Conservation (phyloP, 2,888 invertebrate genomes). For the Monopis laevigella region DNA sequence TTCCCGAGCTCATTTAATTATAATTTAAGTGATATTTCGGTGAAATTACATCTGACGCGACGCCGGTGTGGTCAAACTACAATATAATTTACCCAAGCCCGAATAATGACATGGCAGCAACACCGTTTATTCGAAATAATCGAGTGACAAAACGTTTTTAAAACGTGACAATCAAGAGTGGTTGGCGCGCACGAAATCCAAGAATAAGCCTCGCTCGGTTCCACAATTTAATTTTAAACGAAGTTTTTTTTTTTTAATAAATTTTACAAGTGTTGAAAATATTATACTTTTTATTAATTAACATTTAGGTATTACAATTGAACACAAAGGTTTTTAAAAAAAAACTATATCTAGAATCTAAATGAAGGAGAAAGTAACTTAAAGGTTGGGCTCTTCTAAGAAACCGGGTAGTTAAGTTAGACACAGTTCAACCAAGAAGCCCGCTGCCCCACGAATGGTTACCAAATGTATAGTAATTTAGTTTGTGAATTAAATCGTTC, state of each 20-base stretch:
- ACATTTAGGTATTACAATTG: not conserved
- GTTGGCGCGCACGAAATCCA: conserved; percentile 17
- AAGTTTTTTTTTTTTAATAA: too few species aligned
- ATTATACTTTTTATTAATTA: not conserved
- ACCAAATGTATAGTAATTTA: conserved; percentile 66
- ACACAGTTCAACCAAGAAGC: conserved; percentile 32
- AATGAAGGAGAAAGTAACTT: too few species aligned
- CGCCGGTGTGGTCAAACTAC: conserved; percentile 40
- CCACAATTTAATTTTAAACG: conserved; percentile 12
- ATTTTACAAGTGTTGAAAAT: not conserved
- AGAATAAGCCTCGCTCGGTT: conserved; percentile 16
- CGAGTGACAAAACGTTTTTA: conserved; percentile 59
- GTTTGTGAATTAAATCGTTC: conserved; percentile 64
- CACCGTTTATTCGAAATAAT: conserved; percentile 48
- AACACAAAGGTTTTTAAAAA: too few species aligned
- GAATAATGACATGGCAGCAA: conserved; percentile 51
- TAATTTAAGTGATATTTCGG: conserved; percentile 31
- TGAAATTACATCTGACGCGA: conserved; percentile 48
- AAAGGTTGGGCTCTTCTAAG: too few species aligned
- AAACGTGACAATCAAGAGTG: conserved; percentile 39
- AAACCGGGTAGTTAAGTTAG: too few species aligned
- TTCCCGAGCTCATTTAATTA: conserved; percentile 34
- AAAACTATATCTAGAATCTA: too few species aligned
- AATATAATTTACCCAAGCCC: conserved; percentile 51
- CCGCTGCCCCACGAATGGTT: conserved; percentile 50